Evolutionary conservation across 2,797 vertebrate species (phyloP), one percentile per base, ranked within the genome.

Genomic region (Gallinago solitaria): DNA sequence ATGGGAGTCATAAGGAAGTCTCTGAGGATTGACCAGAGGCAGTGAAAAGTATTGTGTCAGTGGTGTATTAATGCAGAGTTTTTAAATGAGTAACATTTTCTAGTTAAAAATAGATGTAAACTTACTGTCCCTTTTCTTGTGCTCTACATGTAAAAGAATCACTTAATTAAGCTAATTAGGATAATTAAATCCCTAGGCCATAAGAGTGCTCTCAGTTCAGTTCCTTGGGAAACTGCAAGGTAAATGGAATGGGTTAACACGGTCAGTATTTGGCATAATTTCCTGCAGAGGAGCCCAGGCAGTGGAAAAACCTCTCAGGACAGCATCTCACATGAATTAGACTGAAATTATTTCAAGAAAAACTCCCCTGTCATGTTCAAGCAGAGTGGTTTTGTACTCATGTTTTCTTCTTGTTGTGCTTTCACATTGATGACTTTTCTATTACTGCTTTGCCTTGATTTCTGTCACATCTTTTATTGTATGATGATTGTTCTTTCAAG

Each of bases 101-200:
- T 75, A 41, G 6, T 82, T 94, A 87, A 94, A 96, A 95, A 90
- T 43, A 90, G 61, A 54, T 67, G 33, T 13, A 83, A 85, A 53
- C 9, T 30, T 50, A 6, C 12, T 35, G 5, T 48, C 59, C 48
- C 30, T 8, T 83, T 90, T 91, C 71, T 25, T 67, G 43, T 61
- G 12, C 20, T 93, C 35, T 74, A 39, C 32, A 83, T 92, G 61
- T 32, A 47, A 73, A 93, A 81, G 16, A 85, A 70, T 3, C 16
- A 73, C 59, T 87, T 90, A 83, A 95, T 94, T 97, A 64, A 89
- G 41, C 30, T 90, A 82, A 96, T 93, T 84, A 93, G n/a, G 25
- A 30, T 90, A 69, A 80, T 67, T 85, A 56, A 93, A 73, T 89
- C 82, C 78, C 83, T 74, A 82, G 47, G 59, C 67, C 32, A 30